Conservation (phyloP, 2,888 invertebrate species). For the Macrophya alboannulata region DNA sequence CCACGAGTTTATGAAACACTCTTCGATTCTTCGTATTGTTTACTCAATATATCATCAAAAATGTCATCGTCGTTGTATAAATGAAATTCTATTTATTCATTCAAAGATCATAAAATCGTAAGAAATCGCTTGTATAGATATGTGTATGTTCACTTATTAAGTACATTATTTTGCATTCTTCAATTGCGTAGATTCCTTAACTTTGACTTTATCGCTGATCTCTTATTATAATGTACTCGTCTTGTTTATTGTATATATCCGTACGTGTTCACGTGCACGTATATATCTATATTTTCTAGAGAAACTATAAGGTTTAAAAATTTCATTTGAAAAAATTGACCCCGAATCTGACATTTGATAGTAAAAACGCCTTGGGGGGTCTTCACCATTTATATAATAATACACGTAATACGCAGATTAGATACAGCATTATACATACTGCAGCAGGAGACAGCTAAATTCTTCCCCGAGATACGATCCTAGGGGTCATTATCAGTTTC, state of each 20-base stretch:
- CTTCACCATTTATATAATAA: not conserved
- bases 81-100: not conserved
- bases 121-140: too few species aligned
- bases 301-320: not conserved
- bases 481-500: constrained; percentile 12
- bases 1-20: not conserved
- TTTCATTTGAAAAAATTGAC: not conserved
- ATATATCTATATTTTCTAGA: not conserved
- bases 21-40: not conserved
- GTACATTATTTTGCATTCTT: not conserved
- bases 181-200: not conserved
- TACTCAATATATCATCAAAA: not conserved
- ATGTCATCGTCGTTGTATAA: not conserved
- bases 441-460: not conserved
- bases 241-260: not conserved
- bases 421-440: not conserved
- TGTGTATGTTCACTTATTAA: too few species aligned
- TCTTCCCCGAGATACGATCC: not conserved
- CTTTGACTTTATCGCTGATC: not conserved
- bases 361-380: constrained; percentile 1
- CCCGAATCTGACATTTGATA: not conserved
- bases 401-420: not conserved
- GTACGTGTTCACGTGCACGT: not conserved
- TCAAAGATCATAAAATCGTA: too few species aligned
- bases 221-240: not conserved